Evolutionary conservation across 2,888 invertebrate genomes (phyloP).

Genomic region (Macaria notata): DNA sequence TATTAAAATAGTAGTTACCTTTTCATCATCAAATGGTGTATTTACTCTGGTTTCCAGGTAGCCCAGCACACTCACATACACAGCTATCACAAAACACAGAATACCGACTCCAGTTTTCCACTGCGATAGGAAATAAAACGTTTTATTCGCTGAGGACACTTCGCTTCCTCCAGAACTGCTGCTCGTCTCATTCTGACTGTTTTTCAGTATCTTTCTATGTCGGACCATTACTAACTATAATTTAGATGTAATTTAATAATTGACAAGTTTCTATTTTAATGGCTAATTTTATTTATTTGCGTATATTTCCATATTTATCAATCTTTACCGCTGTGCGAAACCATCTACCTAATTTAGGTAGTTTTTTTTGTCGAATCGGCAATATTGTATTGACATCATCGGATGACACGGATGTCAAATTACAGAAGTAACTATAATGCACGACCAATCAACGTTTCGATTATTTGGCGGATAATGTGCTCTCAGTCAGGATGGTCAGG

Average conservation of each 20-base stretch:
- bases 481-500: too few species aligned
- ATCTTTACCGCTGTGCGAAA: too few species aligned
- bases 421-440: too few species aligned
- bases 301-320: too few species aligned
- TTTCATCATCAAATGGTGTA: constrained; percentile 90
- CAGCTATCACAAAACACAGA: constrained; percentile 85
- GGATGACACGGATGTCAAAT: too few species aligned
- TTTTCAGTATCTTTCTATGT: constrained; percentile 54
- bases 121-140: constrained; percentile 52
- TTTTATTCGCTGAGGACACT: constrained; percentile 37
- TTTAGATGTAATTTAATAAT: constrained; percentile 35
- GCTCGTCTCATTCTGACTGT: constrained; percentile 55
- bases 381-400: too few species aligned
- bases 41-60: constrained; percentile 94
- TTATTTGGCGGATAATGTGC: too few species aligned
- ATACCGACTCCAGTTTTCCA: constrained; percentile 85
- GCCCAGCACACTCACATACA: constrained; percentile 89
- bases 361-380: too few species aligned
- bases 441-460: too few species aligned
- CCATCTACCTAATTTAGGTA: too few species aligned
- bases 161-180: constrained; percentile 59
- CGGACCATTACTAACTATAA: constrained; percentile 55
- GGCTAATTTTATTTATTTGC: too few species aligned
- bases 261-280: constrained; percentile 36
- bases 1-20: constrained; percentile 69